A percentile compares a stretch with the other conserved stretches of the same genome.
Evolutionary conservation across 2,113 vertebrate genomes (phyloP).

Genomic region (Quiscalus mexicanus): DNA sequence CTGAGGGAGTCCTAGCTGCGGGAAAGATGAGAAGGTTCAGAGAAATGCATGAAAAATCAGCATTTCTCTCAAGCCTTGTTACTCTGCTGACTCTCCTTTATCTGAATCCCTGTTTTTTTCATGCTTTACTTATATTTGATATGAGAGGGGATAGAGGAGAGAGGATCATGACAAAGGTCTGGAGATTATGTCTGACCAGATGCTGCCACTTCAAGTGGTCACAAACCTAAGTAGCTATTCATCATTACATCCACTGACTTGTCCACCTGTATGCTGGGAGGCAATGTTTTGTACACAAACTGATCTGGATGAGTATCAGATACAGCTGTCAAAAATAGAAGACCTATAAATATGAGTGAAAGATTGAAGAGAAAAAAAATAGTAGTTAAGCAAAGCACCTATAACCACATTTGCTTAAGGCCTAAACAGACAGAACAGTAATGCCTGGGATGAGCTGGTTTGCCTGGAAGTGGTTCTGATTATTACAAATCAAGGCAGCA

Average conservation of each 20-base stretch:
- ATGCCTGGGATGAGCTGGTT: not conserved
- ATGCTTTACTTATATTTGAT: slow-evolving; percentile 63
- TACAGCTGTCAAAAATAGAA: slow-evolving; percentile 85
- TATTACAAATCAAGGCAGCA: not conserved
- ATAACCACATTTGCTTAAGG: not conserved
- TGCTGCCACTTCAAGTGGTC: slow-evolving; percentile 67
- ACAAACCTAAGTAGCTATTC: slow-evolving; percentile 91
- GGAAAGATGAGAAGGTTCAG: not conserved
- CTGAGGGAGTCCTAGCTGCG: not conserved
- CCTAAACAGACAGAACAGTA: not conserved
- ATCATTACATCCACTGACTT: slow-evolving; percentile 75
- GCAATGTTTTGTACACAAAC: slow-evolving; percentile 84
- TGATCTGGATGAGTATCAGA: slow-evolving; percentile 81
- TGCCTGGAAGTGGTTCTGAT: not conserved
- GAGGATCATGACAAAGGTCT: slow-evolving; percentile 3
- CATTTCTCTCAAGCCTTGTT: not conserved
- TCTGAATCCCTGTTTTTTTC: not conserved
- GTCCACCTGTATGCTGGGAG: slow-evolving; percentile 70
- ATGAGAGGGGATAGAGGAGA: slow-evolving; percentile 42
- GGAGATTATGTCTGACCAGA: slow-evolving; percentile 65
- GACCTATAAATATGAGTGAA: slow-evolving; percentile 70
- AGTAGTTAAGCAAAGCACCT: slow-evolving; percentile 23
- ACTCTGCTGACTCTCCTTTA: not conserved
- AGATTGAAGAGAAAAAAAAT: slow-evolving; percentile 54
- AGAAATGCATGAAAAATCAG: not conserved